Evolutionary conservation across 2,888 invertebrate genomes (phyloP).

Genomic region (Morpho helenor): DNA sequence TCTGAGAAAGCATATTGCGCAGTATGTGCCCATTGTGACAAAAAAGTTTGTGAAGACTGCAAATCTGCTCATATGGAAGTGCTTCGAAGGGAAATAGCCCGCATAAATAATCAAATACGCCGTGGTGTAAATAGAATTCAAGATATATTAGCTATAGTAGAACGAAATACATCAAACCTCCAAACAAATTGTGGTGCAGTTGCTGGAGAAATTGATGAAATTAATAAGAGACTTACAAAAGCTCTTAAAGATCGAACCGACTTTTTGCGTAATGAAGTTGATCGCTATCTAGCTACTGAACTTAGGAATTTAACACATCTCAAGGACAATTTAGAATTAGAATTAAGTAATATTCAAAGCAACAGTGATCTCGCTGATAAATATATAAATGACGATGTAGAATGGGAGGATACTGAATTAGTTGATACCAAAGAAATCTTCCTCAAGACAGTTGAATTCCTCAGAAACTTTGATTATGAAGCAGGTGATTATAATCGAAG

Average conservation of each 20-base stretch:
- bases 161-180: conserved; percentile 92
- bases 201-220: conserved; percentile 96
- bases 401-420: conserved; percentile 95
- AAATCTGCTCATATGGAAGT: conserved; percentile 98
- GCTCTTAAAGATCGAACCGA: conserved; percentile 94
- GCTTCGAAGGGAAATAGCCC: conserved; percentile 91
- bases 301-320: conserved; percentile 90
- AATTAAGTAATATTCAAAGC: conserved; percentile 96
- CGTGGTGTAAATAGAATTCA: conserved; percentile 93
- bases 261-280: conserved; percentile 92
- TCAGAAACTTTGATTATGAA: conserved; percentile 96
- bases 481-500: conserved; percentile 92
- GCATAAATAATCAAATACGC: conserved; percentile 93
- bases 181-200: conserved; percentile 94
- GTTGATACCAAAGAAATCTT: conserved; percentile 98
- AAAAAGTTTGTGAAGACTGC: conserved; percentile 97
- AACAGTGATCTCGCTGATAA: conserved; percentile 98
- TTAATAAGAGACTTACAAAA: conserved; percentile 91
- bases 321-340: conserved; percentile 96
- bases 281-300: conserved; percentile 94
- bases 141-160: conserved; percentile 90
- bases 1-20: conserved; percentile 94
- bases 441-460: conserved; percentile 96
- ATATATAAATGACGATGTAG: conserved; percentile 92
- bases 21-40: conserved; percentile 96